A percentile compares a stretch with the other conserved stretches of the same genome.
Conservation (phyloP, 2,113 vertebrate species). For the Pangasianodon hypophthalmus region DNA sequence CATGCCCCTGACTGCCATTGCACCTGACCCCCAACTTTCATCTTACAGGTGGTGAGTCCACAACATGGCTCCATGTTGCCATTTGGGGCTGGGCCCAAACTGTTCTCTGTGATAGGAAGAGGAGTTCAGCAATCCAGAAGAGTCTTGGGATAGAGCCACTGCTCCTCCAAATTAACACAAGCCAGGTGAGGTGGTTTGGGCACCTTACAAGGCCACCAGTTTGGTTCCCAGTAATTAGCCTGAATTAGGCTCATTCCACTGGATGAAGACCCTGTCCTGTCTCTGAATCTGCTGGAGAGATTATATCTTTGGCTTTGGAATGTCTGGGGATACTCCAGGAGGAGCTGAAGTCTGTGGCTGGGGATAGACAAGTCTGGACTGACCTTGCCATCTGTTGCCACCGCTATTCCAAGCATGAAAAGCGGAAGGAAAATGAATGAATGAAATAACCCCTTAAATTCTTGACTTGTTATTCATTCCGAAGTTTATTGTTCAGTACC, state of each 20-base stretch:
- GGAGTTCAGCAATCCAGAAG: not conserved
- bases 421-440: not conserved
- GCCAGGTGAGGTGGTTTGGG: not conserved
- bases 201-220: not conserved
- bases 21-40: not conserved
- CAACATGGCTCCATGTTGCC: not conserved
- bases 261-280: not conserved
- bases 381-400: not conserved
- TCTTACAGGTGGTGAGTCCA: not conserved
- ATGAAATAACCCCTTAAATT: not conserved
- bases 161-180: not conserved
- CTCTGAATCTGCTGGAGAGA: not conserved
- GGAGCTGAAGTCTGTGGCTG: not conserved
- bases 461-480: not conserved
- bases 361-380: not conserved
- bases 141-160: not conserved
- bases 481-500: not conserved
- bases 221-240: not conserved
- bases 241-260: not conserved
- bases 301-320: not conserved
- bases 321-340: not conserved
- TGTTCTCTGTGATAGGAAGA: not conserved
- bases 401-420: not conserved
- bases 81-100: not conserved
- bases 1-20: not conserved